Evolutionary conservation across 2,888 invertebrate species (phyloP), one percentile per base, ranked within the genome.

Genomic region (Graphium colonna): DNA sequence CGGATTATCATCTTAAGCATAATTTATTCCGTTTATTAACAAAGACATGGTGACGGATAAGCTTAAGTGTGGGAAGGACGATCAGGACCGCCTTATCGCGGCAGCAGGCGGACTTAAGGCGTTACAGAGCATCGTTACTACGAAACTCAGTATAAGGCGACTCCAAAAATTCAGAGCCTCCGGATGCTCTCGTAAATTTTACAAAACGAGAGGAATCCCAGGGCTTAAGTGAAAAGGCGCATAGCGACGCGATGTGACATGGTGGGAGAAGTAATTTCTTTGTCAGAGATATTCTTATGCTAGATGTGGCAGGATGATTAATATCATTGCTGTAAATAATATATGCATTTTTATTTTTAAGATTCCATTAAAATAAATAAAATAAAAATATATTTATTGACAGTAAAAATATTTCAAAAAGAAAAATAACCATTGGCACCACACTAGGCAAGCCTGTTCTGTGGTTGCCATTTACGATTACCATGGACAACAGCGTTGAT

Each of bases 161-260:
- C 53, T 48, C 49, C 52, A 52, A 54, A 54, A 49, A 54, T 54
- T 43, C 38, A 13, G 21, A 42, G 33, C 53, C 36, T 43, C 47
- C 18, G 21, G 52, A 52, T 42, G 50, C 50, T 41, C 48, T 40
- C 43, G 39, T 54, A 54, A 54, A 54, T 54, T 54, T 16, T 40
- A 54, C 53, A 44, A 15, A 54, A 54, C 49, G 49, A 49, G 44
- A 21, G 48, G 16, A 44, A 26, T 54, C 49, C 13, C 39, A 13
- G 15, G 12, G 48, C 39, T 45, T 49, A 54, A 54, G 53, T 49
- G 49, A 54, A 45, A 54, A 54, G 44, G 44, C 53, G 53, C 47
- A 43, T 46, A 45, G 51, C 53, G 13, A 39, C 16, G 42, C 42
- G 31, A 40, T 40, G 49, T 49, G 44, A 54, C 49, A 54, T 28